Conservation (phyloP, 1,140 invertebrate genomes). For the Bombus ignitus region DNA sequence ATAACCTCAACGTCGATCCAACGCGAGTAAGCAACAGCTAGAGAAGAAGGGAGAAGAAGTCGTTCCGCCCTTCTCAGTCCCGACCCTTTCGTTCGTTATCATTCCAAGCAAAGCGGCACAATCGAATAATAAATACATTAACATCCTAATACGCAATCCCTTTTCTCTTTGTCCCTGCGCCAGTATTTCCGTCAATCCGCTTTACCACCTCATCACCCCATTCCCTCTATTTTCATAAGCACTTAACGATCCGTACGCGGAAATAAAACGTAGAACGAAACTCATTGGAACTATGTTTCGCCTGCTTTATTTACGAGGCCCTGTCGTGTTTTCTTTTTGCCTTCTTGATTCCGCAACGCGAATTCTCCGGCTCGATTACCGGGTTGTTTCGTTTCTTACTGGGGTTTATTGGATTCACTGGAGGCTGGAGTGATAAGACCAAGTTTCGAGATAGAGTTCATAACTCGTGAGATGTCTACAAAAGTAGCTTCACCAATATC, state of each 20-base stretch:
- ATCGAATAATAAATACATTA: slow-evolving; percentile 26
- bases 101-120: not conserved
- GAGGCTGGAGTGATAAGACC: too few species aligned
- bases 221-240: not conserved
- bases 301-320: not conserved
- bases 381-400: not conserved
- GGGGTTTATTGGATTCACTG: not conserved
- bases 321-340: not conserved
- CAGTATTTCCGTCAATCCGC: not conserved
- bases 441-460: slow-evolving; percentile 3
- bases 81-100: not conserved
- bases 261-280: not conserved
- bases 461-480: not conserved
- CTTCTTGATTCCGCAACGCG: not conserved
- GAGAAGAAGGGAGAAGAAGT: not conserved
- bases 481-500: not conserved
- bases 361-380: not conserved
- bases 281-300: not conserved
- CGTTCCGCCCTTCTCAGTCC: not conserved
- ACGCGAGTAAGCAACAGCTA: not conserved
- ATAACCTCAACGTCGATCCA: not conserved
- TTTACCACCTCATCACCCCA: not conserved
- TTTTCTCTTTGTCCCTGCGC: not conserved
- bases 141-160: slow-evolving; percentile 18
- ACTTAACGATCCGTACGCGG: not conserved